Evolutionary conservation across 2,113 vertebrate species (phyloP).

Genomic region (Eclectus roratus): DNA sequence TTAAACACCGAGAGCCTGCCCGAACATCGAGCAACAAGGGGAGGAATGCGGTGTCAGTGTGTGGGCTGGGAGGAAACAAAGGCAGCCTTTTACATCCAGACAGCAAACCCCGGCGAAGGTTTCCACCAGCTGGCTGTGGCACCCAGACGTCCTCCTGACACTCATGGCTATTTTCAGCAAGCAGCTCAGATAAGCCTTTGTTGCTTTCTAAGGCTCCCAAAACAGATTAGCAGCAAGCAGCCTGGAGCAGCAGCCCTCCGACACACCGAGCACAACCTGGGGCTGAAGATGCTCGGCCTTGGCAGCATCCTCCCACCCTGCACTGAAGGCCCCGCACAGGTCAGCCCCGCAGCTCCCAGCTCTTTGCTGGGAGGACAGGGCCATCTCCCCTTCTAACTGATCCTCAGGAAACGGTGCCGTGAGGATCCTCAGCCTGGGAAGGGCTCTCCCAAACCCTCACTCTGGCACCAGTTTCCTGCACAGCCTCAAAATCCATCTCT

Average conservation of each 20-base stretch:
- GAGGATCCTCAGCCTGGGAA: accelerated
- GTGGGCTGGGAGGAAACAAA: slow-evolving; percentile 56
- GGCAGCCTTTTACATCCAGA: slow-evolving; percentile 18
- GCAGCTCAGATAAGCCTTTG: slow-evolving; percentile 59
- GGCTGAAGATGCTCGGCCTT: slow-evolving; percentile 30
- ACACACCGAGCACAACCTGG: background rate
- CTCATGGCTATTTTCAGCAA: slow-evolving; percentile 55
- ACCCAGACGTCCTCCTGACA: slow-evolving; percentile 1
- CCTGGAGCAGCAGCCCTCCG: slow-evolving; percentile 4
- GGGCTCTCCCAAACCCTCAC: background rate
- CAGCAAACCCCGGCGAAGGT: slow-evolving; percentile 34
- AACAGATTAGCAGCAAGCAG: slow-evolving; percentile 47
- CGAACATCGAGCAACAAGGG: slow-evolving; percentile 16
- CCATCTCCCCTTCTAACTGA: accelerated
- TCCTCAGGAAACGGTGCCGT: accelerated
- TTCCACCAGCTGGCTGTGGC: slow-evolving; percentile 51
- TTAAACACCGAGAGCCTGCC: background rate
- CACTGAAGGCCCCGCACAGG: background rate
- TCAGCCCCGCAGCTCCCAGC: background rate
- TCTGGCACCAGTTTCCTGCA: background rate
- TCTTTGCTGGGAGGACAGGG: accelerated
- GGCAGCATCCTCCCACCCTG: background rate
- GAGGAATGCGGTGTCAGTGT: slow-evolving; percentile 26
- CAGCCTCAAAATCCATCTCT: background rate
- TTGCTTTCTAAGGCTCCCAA: slow-evolving; percentile 57